These are phyloP conservation scores for Agonum fuliginosum DNA, from an alignment of 2,888 invertebrate genomes.

Conservation along the genomic window DNA sequence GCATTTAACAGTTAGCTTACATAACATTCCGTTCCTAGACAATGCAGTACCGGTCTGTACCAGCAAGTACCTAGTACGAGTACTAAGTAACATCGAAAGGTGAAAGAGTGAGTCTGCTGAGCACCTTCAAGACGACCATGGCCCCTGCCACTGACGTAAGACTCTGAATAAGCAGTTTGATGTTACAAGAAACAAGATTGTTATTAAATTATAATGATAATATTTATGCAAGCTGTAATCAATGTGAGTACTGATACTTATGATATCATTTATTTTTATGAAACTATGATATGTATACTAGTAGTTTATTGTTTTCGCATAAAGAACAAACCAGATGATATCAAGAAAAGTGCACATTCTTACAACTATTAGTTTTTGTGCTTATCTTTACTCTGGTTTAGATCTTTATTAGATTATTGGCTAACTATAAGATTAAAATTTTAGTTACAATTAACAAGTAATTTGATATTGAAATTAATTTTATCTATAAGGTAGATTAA, in stretches of 20 bases:
- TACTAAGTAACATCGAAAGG: slow-evolving; percentile 8
- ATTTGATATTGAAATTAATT: too few relatives aligned
- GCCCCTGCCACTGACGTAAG: neutral
- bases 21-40: slow-evolving; percentile 39
- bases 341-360: too few relatives aligned
- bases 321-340: too few relatives aligned
- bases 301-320: neutral
- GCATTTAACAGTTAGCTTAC: slow-evolving; percentile 23
- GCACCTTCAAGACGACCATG: slow-evolving; percentile 5
- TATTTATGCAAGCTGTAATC: neutral
- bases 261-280: neutral
- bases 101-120: neutral
- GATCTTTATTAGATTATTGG: too few relatives aligned
- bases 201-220: neutral
- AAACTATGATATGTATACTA: too few relatives aligned
- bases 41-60: slow-evolving; percentile 17
- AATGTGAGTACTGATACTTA: neutral
- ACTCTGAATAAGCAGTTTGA: neutral
- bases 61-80: slow-evolving; percentile 32
- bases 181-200: neutral
- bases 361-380: too few relatives aligned
- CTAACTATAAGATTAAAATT: too few relatives aligned
- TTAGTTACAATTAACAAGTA: too few relatives aligned
- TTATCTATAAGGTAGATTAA: too few relatives aligned
- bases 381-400: too few relatives aligned